Conservation (phyloP, 2,113 vertebrate species). For the Thunnus maccoyii region DNA sequence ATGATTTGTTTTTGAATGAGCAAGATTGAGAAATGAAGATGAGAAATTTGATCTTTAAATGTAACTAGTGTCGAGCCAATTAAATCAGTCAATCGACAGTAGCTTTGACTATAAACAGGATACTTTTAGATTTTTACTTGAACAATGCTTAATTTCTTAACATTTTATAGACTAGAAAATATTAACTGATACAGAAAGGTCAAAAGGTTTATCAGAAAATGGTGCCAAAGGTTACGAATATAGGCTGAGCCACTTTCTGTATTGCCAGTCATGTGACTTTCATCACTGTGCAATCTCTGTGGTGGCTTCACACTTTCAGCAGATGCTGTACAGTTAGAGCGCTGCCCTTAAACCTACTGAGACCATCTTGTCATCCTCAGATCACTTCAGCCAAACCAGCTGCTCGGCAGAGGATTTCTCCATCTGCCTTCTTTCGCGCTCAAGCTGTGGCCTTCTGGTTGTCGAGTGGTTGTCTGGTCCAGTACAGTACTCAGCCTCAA, state of each 20-base stretch:
- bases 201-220: background rate
- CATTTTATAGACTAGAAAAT: too few species aligned
- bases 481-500: too few species aligned
- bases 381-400: constrained; percentile 53
- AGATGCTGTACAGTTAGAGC: constrained; percentile 22
- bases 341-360: constrained; percentile 23
- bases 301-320: constrained; percentile 7
- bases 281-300: background rate
- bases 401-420: constrained; percentile 31
- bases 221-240: background rate
- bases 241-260: background rate
- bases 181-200: too few species aligned
- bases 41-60: too few species aligned
- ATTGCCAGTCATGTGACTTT: constrained; percentile 39
- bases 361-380: constrained; percentile 19
- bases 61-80: too few species aligned
- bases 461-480: background rate
- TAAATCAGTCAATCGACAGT: too few species aligned
- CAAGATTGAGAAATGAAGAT: too few species aligned
- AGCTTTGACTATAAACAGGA: too few species aligned
- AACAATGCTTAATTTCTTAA: too few species aligned
- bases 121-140: too few species aligned
- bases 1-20: too few species aligned
- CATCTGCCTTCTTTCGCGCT: constrained; percentile 14
- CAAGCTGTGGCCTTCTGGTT: constrained; percentile 12